These are phyloP conservation scores for Deroptyus accipitrinus DNA, from an alignment of 2,113 vertebrate species.

Conservation along the genomic window DNA sequence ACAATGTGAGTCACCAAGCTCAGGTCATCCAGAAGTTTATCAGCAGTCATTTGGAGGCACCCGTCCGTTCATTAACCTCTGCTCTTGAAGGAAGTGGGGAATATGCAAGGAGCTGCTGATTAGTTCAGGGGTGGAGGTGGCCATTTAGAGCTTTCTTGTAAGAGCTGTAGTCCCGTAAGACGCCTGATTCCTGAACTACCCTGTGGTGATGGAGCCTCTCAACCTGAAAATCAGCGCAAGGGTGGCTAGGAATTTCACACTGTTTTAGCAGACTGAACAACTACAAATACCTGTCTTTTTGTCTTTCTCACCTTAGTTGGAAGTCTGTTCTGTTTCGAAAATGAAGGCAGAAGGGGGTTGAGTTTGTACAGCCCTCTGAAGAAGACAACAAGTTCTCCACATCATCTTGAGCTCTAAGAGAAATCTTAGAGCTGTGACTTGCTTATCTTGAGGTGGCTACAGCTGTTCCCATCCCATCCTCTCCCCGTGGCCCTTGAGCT, in stretches of 20 bases:
- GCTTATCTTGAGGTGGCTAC: neutral
- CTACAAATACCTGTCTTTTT: neutral
- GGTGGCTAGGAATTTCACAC: neutral
- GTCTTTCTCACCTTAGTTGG: neutral
- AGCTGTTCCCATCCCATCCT: neutral
- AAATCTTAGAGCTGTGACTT: neutral
- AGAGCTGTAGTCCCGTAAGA: neutral
- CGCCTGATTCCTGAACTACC: neutral
- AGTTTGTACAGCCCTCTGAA: neutral
- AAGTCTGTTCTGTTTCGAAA: neutral
- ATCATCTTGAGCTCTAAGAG: neutral
- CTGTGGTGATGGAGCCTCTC: neutral
- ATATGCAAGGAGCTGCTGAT: neutral
- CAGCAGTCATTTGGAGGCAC: neutral
- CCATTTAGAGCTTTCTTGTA: neutral
- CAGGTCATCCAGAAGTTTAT: neutral
- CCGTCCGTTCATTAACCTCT: conserved; percentile 16
- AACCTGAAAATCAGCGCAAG: neutral
- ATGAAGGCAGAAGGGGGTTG: neutral
- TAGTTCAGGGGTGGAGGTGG: neutral
- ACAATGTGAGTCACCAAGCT: conserved; percentile 8
- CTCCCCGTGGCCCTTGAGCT: neutral
- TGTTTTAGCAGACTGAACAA: neutral
- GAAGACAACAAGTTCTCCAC: neutral
- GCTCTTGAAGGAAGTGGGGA: neutral